phyloP scores from a whole-genome alignment of 2,113 vertebrate species.

The Gnathochromis pfefferi region DNA sequence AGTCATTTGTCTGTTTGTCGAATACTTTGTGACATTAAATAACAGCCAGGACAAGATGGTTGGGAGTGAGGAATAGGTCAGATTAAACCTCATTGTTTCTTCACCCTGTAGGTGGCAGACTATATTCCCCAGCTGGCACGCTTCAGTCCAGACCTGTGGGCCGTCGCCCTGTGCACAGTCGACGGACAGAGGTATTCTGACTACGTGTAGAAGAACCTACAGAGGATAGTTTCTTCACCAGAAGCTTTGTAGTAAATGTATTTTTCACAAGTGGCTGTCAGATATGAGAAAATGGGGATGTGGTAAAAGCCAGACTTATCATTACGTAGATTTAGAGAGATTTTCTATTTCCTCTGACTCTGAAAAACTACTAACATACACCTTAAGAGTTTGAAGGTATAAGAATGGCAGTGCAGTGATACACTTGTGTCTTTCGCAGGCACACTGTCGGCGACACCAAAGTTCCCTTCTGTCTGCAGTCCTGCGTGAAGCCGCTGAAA shows the following conservation, averaged over 20 bases:
- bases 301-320: neutral
- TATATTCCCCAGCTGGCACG: constrained; percentile 98
- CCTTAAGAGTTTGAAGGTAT: neutral
- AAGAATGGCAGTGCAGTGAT: neutral
- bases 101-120: constrained; percentile 86
- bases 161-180: constrained; percentile 91
- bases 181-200: constrained; percentile 88
- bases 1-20: neutral
- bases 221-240: neutral
- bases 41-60: neutral
- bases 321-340: neutral
- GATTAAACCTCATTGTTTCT: neutral
- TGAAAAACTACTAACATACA: neutral
- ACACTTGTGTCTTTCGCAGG: constrained; percentile 55
- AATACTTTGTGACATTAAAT: neutral
- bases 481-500: constrained; percentile 95
- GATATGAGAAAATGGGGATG: neutral
- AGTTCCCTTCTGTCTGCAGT: constrained; percentile 97
- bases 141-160: constrained; percentile 97
- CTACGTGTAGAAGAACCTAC: neutral
- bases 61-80: neutral
- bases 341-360: neutral
- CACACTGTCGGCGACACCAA: constrained; percentile 97
- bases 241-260: neutral
- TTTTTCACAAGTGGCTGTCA: neutral